phyloP scores from a whole-genome alignment of 92 coral and sea anemone species.

The Actinostola sp. region DNA sequence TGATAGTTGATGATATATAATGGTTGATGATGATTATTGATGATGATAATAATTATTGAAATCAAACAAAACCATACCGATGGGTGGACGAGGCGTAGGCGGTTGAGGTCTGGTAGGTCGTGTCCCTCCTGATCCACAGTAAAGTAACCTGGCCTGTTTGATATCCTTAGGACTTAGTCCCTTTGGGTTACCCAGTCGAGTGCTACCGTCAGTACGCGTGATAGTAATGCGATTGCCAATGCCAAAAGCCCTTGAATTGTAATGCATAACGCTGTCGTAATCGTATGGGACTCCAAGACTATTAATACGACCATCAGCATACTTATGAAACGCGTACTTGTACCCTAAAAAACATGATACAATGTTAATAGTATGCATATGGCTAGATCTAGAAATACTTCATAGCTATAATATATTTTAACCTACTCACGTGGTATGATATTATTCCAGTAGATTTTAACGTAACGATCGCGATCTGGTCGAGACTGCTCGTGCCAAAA shows the following conservation, averaged over 20 bases:
- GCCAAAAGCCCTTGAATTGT: slow-evolving; percentile 50
- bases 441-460: slow-evolving; percentile 11
- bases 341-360: too few species aligned
- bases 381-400: background rate
- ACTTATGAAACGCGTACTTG: slow-evolving; percentile 42
- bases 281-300: slow-evolving; percentile 61
- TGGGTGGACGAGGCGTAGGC: slow-evolving; percentile 19
- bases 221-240: slow-evolving; percentile 46
- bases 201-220: slow-evolving; percentile 45
- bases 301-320: slow-evolving; percentile 38
- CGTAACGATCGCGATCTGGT: slow-evolving; percentile 22
- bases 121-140: slow-evolving; percentile 47
- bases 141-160: slow-evolving; percentile 73
- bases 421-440: slow-evolving; percentile 9
- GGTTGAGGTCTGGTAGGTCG: slow-evolving; percentile 11
- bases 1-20: too few species aligned
- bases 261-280: slow-evolving; percentile 65
- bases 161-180: slow-evolving; percentile 71
- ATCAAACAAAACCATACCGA: slow-evolving; percentile 3
- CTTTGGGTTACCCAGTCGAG: slow-evolving; percentile 73
- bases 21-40: too few species aligned
- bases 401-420: background rate
- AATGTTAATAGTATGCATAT: background rate
- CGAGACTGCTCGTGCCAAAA: slow-evolving; percentile 22
- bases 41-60: too few species aligned